These are phyloP conservation scores for Mycetomoellerius zeteki DNA, from an alignment of 1,140 invertebrate species.

Conservation along the genomic window DNA sequence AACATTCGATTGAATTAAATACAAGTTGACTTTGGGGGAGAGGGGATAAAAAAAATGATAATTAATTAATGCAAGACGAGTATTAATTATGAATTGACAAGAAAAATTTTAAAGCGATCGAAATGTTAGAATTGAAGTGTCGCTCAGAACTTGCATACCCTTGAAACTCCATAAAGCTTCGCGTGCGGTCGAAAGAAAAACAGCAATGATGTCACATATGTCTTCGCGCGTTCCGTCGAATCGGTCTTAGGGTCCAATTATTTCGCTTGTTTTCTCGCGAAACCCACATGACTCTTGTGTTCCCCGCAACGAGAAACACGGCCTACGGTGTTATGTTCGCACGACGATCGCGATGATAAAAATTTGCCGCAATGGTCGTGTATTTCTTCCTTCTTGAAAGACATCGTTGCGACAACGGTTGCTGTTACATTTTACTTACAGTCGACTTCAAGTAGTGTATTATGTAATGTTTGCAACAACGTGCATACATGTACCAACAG, in stretches of 20 bases:
- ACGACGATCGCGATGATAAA: slow-evolving; percentile 72
- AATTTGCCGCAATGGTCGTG: slow-evolving; percentile 49
- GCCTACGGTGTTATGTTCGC: slow-evolving; percentile 57
- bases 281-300: slow-evolving; percentile 68
- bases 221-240: slow-evolving; percentile 69
- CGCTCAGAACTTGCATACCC: not conserved
- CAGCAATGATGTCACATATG: slow-evolving; percentile 52
- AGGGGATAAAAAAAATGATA: not conserved
- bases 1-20: slow-evolving; percentile 28
- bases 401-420: slow-evolving; percentile 42
- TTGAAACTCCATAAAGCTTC: not conserved
- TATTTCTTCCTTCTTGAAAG: slow-evolving; percentile 2
- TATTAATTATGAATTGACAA: not conserved
- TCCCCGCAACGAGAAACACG: slow-evolving; percentile 49
- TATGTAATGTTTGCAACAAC: slow-evolving; percentile 43
- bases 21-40: not conserved
- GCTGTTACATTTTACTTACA: slow-evolving; percentile 62
- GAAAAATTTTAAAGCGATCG: not conserved
- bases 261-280: slow-evolving; percentile 72
- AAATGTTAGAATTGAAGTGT: not conserved
- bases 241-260: slow-evolving; percentile 74
- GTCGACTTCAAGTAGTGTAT: slow-evolving; percentile 22
- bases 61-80: not conserved
- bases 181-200: slow-evolving; percentile 49
- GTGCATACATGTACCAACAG: not conserved